phyloP scores from a whole-genome alignment of 2,888 invertebrate genomes.

The Micoletzkya japonica region DNA sequence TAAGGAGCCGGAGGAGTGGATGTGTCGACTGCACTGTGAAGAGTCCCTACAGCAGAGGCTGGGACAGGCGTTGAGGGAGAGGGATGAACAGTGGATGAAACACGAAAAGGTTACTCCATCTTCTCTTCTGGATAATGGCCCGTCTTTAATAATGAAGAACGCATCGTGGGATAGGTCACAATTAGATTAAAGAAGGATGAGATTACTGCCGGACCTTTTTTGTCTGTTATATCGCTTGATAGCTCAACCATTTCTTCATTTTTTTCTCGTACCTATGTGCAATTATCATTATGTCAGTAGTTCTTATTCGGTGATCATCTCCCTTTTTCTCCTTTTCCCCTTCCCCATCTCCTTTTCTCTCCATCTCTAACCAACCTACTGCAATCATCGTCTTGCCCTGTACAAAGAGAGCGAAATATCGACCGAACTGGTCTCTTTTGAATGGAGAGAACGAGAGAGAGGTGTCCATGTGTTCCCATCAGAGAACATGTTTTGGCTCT shows the following conservation, averaged over 20 bases:
- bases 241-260: too few relatives aligned
- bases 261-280: background rate
- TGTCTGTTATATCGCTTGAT: background rate
- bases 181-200: background rate
- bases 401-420: background rate
- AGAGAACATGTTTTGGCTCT: background rate
- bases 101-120: slow-evolving; percentile 22
- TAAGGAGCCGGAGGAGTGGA: too few relatives aligned
- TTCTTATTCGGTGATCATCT: background rate
- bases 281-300: background rate
- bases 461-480: background rate
- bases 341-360: background rate
- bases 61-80: slow-evolving; percentile 22
- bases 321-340: background rate
- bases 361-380: background rate
- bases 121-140: background rate
- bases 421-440: background rate
- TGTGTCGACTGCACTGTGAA: slow-evolving; percentile 1
- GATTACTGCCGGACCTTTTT: background rate
- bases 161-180: background rate
- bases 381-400: background rate
- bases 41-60: slow-evolving; percentile 13
- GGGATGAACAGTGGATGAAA: slow-evolving; percentile 24
- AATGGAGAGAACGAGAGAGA: background rate
- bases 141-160: background rate